Evolutionary conservation across 2,797 vertebrate species (phyloP), one percentile per base, ranked within the genome.

Genomic region (Liasis olivaceus): DNA sequence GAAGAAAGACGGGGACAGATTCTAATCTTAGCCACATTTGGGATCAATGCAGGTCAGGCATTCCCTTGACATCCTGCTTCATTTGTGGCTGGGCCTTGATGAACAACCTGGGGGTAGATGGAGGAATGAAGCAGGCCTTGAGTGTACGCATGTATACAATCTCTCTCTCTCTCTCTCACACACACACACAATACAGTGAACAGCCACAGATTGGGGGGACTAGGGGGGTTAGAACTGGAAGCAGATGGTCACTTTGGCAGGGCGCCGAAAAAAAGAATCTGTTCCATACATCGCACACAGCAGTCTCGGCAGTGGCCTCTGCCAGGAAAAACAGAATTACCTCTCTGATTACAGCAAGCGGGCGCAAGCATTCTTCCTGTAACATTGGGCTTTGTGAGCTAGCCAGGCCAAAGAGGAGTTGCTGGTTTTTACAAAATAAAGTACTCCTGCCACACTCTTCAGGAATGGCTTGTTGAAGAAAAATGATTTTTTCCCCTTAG

Each of bases 171-270:
- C 15, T 4, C 47, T 4, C 47, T 6, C 58, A 63, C 69, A 72
- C 28, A 69, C 54, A 84, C 36, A 87, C 72, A 89, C 62, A 91
- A 22, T 90, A 85, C 85, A 88, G 91, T 69, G 89, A 94, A 85
- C 91, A 93, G 88, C 81, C 93, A 77, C 93, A 92, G 91, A 93
- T 92, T 90, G 85, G 93, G 85, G 88, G 88, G 84, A 90, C 85
- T 62, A 64, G 64, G 94, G 90, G 92, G 91, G 89, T 85, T 93
- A 91, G 86, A 90, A 93, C 86, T 93, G 91, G 94, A 93, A 94
- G 94, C 94, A 94, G 94, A 94, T 94, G 92, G 94, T 93, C 92
- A 94, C 91, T 92, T 92, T 94, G 93, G 93, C 93, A 88, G 93
- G 60, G 64, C 77, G 91, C 93, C 93, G 92, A 15, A 90, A 69